A percentile compares a stretch with the other conserved stretches of the same genome.
Conservation (phyloP, 2,113 vertebrate genomes). For the Charadrius vociferus region DNA sequence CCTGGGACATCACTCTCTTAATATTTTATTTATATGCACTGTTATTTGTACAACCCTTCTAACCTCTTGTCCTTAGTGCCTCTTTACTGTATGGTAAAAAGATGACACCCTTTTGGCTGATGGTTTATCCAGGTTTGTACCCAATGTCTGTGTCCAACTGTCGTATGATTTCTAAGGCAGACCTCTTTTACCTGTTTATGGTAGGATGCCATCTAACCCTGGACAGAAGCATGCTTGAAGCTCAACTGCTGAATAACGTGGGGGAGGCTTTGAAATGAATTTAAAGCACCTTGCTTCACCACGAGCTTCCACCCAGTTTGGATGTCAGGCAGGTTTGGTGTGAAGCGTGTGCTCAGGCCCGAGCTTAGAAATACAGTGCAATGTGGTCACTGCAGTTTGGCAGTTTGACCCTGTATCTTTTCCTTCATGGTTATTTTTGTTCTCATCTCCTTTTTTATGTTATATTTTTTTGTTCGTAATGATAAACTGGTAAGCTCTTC, state of each 20-base stretch:
- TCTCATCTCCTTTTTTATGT: not conserved
- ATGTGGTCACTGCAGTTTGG: not conserved
- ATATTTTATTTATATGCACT: not conserved
- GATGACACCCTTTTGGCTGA: not conserved
- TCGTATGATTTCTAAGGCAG: not conserved
- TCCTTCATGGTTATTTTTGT: not conserved
- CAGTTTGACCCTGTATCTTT: not conserved
- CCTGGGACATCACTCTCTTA: not conserved
- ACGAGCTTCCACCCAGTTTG: not conserved
- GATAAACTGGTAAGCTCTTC: constrained; percentile 36
- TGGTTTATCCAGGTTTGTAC: not conserved
- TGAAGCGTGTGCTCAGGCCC: not conserved
- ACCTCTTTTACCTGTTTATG: not conserved
- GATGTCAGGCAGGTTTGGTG: not conserved
- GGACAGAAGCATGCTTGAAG: not conserved
- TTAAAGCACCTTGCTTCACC: not conserved
- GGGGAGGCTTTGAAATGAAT: not conserved
- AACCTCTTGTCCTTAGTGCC: not conserved
- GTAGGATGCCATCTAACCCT: not conserved
- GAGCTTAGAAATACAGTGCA: not conserved
- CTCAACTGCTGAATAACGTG: not conserved
- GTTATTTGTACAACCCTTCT: not conserved
- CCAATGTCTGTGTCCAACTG: not conserved
- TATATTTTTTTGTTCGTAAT: constrained; percentile 13
- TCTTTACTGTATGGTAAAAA: not conserved